Conservation (phyloP, 2,113 vertebrate genomes). For the Ptilonorhynchus violaceus region DNA sequence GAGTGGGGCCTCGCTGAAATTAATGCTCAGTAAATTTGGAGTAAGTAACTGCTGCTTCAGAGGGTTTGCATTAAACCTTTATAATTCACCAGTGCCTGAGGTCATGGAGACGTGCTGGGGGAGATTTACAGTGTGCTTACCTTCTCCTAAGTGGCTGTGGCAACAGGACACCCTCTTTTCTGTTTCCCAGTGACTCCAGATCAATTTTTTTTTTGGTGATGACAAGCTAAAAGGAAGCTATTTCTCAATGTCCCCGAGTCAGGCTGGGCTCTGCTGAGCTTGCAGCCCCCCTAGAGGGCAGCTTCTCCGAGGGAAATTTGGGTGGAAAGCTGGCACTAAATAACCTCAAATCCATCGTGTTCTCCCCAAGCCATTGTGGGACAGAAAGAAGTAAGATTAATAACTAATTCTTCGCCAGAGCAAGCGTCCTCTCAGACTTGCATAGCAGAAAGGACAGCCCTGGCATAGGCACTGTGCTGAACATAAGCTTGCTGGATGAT, state of each 20-base stretch:
- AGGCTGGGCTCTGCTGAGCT: background rate
- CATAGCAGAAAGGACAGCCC: background rate
- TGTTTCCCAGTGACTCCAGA: background rate
- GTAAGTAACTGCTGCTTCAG: conserved; percentile 3
- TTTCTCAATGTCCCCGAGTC: background rate
- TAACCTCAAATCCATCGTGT: background rate
- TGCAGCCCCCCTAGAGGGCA: background rate
- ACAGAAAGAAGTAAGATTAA: background rate
- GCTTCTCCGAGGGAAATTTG: background rate
- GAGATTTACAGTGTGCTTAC: background rate
- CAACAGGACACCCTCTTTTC: background rate
- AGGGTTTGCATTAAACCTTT: conserved; percentile 2
- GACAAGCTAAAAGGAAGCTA: background rate
- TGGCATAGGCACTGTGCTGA: background rate
- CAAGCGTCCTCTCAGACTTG: background rate
- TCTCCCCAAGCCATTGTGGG: background rate
- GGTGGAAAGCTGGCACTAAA: background rate
- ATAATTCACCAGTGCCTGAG: conserved; percentile 15
- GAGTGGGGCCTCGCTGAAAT: background rate
- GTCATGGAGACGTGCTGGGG: background rate
- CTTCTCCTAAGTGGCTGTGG: conserved; percentile 31
- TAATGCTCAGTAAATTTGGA: conserved; percentile 33
- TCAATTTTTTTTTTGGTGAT: background rate
- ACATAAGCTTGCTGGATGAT: conserved; percentile 28
- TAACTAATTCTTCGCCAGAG: background rate